These are phyloP conservation scores for Germaria angustata DNA, from an alignment of 2,888 invertebrate species.

Conservation along the genomic window DNA sequence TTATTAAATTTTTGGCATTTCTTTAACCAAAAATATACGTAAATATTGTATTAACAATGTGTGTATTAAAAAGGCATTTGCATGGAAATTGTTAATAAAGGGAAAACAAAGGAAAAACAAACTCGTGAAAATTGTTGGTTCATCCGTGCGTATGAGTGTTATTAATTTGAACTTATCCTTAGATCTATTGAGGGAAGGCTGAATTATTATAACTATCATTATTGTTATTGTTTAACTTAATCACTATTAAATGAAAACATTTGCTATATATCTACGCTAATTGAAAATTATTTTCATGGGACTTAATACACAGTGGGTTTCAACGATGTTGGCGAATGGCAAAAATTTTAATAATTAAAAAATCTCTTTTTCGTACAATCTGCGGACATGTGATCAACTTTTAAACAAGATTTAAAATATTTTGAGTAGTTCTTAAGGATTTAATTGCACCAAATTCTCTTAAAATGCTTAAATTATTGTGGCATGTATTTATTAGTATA, in stretches of 20 bases:
- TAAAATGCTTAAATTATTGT: too few species aligned
- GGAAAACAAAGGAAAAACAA: neutral
- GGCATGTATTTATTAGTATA: too few species aligned
- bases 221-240: conserved; percentile 55
- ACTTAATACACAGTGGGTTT: neutral
- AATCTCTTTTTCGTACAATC: too few species aligned
- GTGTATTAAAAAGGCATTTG: conserved; percentile 36
- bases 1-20: conserved; percentile 14
- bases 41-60: neutral
- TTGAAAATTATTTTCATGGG: conserved; percentile 12
- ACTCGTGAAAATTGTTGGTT: neutral
- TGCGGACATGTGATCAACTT: too few species aligned
- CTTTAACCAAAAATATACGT: neutral
- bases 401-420: too few species aligned
- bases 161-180: conserved; percentile 60
- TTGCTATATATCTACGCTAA: neutral
- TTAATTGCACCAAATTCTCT: too few species aligned
- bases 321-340: neutral
- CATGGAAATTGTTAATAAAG: conserved; percentile 45
- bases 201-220: conserved; percentile 22
- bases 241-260: conserved; percentile 37
- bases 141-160: conserved; percentile 52
- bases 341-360: neutral
- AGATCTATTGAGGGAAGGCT: conserved; percentile 44
- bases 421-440: too few species aligned